Evolutionary conservation across 2,797 vertebrate genomes (phyloP).

Genomic region (Nannoperca australis): DNA sequence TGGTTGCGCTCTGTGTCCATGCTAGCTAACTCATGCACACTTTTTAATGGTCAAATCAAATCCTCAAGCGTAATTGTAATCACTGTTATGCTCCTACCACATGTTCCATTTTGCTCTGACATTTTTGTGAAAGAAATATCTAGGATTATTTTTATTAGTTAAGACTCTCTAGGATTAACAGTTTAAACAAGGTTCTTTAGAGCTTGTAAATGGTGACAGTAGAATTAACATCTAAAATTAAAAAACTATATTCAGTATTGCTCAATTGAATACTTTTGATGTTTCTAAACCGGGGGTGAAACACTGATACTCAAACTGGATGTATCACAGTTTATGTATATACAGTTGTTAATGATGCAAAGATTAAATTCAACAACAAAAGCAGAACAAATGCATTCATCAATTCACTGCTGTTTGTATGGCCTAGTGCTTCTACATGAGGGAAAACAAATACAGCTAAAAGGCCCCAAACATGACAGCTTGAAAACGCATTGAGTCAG

Average conservation of each 20-base stretch:
- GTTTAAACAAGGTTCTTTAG: neutral
- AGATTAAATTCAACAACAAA: conserved; percentile 11
- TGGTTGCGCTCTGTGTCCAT: neutral
- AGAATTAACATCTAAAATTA: neutral
- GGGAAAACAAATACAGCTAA: conserved; percentile 31
- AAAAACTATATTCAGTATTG: neutral
- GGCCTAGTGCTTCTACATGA: conserved; percentile 2
- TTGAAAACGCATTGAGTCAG: conserved; percentile 43
- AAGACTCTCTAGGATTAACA: too few relatives aligned
- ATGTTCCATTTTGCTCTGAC: neutral
- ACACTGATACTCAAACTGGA: neutral
- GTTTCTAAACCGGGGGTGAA: neutral
- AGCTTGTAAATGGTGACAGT: neutral
- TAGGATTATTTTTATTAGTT: too few relatives aligned
- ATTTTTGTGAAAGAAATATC: neutral
- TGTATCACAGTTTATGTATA: neutral
- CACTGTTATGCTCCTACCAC: too few relatives aligned
- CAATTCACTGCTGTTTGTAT: conserved; percentile 3
- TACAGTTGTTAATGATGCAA: conserved; percentile 4
- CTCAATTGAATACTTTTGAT: neutral
- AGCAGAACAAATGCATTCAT: conserved; percentile 20
- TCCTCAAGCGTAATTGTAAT: neutral
- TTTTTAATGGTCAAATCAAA: neutral
- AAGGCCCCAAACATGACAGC: conserved; percentile 43
- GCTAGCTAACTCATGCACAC: neutral